Base-by-base conservation (phyloP, 2,888 invertebrate species). In the Coenonympha arcania region DNA sequence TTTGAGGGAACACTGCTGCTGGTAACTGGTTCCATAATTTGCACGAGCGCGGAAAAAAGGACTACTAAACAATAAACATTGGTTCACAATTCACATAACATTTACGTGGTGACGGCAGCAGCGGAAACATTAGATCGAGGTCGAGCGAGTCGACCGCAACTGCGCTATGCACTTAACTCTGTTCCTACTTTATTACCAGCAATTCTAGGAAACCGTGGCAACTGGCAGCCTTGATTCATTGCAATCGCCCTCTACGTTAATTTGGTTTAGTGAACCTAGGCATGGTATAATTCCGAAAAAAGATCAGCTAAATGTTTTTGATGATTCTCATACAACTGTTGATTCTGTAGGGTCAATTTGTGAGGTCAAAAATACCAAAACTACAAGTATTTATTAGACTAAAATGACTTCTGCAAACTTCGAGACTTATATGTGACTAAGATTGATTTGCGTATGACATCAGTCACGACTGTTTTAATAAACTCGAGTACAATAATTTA, bases 91-190 rank as follows among this genome's bases (percentile, higher is more conserved):
- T n/a, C 16, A 40, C 31, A 15, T 19, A 30, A 47, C 24, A 33
- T n/a, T n/a, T n/a, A 26, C 50, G 20, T 9, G 41, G 33, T 39
- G n/a, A 31, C 46, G 41, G 33, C 43, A 9, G 34, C 46, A 39
- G 50, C 48, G 57, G 55, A 52, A 50, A 50, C 43, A 50, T 50
- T 45, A 30, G 39, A 48, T 50, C 52, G 52, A 55, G 57, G 57
- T 46, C 56, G 33, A 18, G 34, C 15, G 43, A 47, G n/a, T n/a
- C 57, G 45, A 34, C 55, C 37, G 47, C 45, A 46, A 50, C 45
- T 48, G 20, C 46, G 36, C 45, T 47, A 52, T 52, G 46, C 53
- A 56, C 55, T 48, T 56, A 48, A 37, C 41, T 52, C 52, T 55
- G 24, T 46, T 48, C 41, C 19, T 18, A 33, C 22, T 46, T 53